These are phyloP conservation scores for Metopolophium dirhodum DNA, from an alignment of 1,140 invertebrate genomes.

Conservation along the genomic window DNA sequence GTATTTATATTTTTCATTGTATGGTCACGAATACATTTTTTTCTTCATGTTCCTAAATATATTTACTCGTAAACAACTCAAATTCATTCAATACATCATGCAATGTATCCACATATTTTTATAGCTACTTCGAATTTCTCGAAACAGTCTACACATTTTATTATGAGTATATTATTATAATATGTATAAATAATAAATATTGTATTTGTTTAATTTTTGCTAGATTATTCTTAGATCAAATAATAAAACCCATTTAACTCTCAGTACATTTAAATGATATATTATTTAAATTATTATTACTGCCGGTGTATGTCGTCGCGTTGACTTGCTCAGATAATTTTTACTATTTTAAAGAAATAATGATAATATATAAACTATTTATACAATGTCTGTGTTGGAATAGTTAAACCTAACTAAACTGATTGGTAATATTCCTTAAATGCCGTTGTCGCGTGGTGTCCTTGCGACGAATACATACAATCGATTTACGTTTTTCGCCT, in stretches of 20 bases:
- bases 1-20: neutral
- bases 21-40: neutral
- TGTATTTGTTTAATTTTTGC: neutral
- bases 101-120: neutral
- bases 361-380: neutral
- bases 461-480: neutral
- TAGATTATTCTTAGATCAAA: neutral
- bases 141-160: neutral
- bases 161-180: neutral
- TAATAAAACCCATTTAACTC: neutral
- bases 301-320: neutral
- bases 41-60: neutral
- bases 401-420: neutral
- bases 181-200: neutral
- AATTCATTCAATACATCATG: neutral
- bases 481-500: neutral
- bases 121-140: neutral
- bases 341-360: neutral
- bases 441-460: neutral
- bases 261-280: neutral
- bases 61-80: neutral
- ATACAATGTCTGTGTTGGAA: neutral
- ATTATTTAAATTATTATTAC: neutral
- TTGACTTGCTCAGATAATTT: neutral
- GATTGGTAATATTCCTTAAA: neutral